Conservation (phyloP, 1,140 invertebrate species). For the Drosophila sechellia region DNA sequence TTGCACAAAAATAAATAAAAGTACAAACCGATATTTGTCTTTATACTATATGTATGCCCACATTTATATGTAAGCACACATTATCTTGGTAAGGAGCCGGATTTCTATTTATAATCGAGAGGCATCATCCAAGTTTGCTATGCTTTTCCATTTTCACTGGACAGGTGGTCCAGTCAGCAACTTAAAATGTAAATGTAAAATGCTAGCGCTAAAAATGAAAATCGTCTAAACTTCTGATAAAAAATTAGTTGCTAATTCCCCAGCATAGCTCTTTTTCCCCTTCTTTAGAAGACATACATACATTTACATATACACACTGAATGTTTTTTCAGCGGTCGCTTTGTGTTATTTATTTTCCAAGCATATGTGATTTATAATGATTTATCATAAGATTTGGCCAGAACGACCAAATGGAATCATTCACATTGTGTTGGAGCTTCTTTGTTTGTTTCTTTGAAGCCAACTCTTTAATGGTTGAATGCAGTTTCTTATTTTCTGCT, state of each 20-base stretch:
- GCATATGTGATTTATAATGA: constrained; percentile 73
- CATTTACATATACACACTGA: constrained; percentile 22
- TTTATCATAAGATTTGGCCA: constrained; percentile 60
- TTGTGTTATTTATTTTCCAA: constrained; percentile 50
- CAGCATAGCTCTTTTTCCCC: constrained; percentile 49
- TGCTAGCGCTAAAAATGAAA: constrained; percentile 14
- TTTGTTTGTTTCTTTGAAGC: not conserved
- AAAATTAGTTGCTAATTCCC: constrained; percentile 65
- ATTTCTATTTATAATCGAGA: constrained; percentile 52
- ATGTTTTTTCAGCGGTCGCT: constrained; percentile 51
- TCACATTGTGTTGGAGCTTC: constrained; percentile 37
- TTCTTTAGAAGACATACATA: constrained; percentile 35
- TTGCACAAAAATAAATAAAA: constrained; percentile 77
- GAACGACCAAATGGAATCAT: constrained; percentile 50
- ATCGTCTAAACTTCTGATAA: constrained; percentile 31
- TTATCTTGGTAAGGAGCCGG: constrained; percentile 27
- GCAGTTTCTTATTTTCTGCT: not conserved
- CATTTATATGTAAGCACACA: constrained; percentile 19
- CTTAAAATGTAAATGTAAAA: constrained; percentile 6
- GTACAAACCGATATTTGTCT: constrained; percentile 63
- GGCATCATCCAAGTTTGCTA: constrained; percentile 43
- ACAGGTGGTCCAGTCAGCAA: constrained; percentile 59
- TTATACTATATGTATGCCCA: constrained; percentile 4
- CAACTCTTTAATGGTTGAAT: not conserved
- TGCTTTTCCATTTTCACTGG: constrained; percentile 7